phyloP scores from a whole-genome alignment of 2,888 invertebrate species.

The Mamestra brassicae region DNA sequence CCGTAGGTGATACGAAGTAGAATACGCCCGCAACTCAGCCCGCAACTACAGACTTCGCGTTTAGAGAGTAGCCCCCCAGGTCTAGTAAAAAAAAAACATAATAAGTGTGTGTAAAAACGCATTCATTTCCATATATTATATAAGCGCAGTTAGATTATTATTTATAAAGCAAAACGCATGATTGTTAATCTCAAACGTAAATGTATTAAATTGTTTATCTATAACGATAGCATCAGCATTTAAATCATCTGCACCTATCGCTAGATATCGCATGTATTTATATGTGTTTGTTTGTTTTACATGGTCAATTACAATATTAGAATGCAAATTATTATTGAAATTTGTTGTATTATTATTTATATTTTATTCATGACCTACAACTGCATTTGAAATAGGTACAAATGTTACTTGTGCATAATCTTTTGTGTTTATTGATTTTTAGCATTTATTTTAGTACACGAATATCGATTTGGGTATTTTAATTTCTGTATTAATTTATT shows the following conservation, averaged over 20 bases:
- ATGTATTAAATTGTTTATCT: conserved; percentile 34
- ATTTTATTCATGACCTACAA: conserved; percentile 29
- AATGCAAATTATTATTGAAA: conserved; percentile 53
- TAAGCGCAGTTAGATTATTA: conserved; percentile 14
- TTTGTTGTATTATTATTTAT: conserved; percentile 29
- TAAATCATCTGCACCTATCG: conserved; percentile 39
- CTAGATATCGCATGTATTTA: conserved; percentile 14
- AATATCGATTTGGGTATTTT: background rate
- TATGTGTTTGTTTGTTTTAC: conserved; percentile 41
- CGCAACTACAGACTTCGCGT: too few species aligned
- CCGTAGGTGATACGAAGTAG: too few species aligned
- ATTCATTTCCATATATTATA: background rate
- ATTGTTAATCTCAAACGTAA: conserved; percentile 20
- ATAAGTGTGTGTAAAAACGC: background rate
- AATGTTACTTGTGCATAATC: background rate
- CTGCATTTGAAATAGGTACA: conserved; percentile 2
- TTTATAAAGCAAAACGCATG: conserved; percentile 20
- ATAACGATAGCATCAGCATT: conserved; percentile 41
- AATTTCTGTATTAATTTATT: background rate
- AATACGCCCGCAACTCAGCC: too few species aligned
- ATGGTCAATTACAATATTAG: conserved; percentile 46
- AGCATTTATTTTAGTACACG: background rate
- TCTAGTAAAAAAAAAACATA: background rate
- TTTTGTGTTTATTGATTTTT: background rate
- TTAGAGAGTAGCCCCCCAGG: too few species aligned